These are phyloP conservation scores for Geothlypis trichas DNA, from an alignment of 2,113 vertebrate genomes.

Conservation along the genomic window DNA sequence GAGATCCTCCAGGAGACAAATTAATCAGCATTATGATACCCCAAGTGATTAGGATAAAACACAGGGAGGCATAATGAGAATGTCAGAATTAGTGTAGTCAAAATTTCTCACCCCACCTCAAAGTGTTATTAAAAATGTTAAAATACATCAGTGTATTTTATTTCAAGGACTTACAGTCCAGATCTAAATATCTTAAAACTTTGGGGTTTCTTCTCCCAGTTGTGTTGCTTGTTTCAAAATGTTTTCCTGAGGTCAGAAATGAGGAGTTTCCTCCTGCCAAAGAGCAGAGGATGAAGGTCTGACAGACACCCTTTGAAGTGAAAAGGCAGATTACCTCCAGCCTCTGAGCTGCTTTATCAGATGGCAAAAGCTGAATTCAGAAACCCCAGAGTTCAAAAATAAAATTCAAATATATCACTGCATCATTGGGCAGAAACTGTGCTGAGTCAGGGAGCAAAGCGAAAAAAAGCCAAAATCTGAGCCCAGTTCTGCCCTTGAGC, in stretches of 20 bases:
- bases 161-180: not conserved
- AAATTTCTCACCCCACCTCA: not conserved
- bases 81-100: not conserved
- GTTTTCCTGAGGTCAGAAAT: not conserved
- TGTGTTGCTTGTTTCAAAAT: not conserved
- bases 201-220: not conserved
- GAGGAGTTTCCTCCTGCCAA: not conserved
- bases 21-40: constrained; percentile 23
- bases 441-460: not conserved
- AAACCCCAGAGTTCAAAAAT: not conserved
- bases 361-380: not conserved
- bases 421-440: not conserved
- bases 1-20: constrained; percentile 30
- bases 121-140: not conserved
- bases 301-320: not conserved
- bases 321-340: not conserved
- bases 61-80: not conserved
- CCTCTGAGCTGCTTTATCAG: not conserved
- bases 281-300: not conserved
- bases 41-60: not conserved
- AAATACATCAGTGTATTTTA: not conserved
- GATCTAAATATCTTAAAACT: not conserved
- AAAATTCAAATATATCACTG: not conserved
- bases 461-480: not conserved
- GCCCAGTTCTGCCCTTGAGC: not conserved